phyloP scores from a whole-genome alignment of 2,797 vertebrate species.

The Phoxinus dragarum region DNA sequence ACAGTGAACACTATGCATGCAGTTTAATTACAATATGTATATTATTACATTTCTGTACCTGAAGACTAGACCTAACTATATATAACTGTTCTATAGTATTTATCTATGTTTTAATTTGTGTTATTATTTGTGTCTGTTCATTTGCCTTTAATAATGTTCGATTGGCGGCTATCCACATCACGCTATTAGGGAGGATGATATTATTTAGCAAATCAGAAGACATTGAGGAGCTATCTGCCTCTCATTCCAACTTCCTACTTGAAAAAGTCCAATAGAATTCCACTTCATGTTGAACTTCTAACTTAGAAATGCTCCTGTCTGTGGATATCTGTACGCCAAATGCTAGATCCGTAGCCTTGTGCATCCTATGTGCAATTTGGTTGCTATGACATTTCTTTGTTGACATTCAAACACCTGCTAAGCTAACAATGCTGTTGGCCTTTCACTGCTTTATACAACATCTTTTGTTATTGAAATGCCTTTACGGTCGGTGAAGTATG shows the following conservation, averaged over 20 bases:
- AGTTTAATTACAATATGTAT: too few species aligned
- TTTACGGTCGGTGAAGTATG: background rate
- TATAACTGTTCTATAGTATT: too few species aligned
- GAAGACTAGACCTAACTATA: too few species aligned
- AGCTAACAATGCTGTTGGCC: background rate
- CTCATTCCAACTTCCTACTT: background rate
- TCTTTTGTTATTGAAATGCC: background rate
- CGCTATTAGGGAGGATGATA: background rate
- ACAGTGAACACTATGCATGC: too few species aligned
- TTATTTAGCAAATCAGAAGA: too few species aligned
- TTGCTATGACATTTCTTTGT: background rate
- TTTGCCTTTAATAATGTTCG: too few species aligned
- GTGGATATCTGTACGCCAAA: background rate
- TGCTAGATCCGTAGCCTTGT: background rate
- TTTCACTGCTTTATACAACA: background rate
- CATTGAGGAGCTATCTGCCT: too few species aligned
- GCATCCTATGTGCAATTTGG: background rate
- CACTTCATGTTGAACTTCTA: background rate
- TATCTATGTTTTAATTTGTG: too few species aligned
- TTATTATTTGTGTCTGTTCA: too few species aligned
- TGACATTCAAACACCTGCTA: background rate
- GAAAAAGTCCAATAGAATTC: background rate
- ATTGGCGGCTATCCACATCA: background rate
- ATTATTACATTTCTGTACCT: too few species aligned
- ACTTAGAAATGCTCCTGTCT: background rate